Evolutionary conservation across 2,797 vertebrate genomes (phyloP).

Genomic region (Acrossocheilus wenchowensis): DNA sequence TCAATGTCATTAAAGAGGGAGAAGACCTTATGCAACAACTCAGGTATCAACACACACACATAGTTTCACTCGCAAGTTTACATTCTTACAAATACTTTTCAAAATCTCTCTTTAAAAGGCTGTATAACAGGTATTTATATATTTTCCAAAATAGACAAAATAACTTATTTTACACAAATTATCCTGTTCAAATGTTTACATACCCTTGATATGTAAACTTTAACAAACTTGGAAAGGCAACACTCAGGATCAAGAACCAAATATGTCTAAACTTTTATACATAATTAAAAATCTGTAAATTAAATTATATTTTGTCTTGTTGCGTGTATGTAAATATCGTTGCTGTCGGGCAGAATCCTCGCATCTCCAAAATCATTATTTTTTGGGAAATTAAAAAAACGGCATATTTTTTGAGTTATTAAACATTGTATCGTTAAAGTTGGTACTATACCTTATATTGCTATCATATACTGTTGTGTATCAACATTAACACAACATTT

Average conservation of each 20-base stretch:
- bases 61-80: background rate
- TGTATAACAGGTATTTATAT: background rate
- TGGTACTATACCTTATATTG: too few relatives aligned
- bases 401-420: too few relatives aligned
- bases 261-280: background rate
- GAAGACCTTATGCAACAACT: conserved; percentile 98
- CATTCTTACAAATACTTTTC: background rate
- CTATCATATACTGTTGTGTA: too few relatives aligned
- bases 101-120: background rate
- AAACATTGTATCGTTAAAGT: too few relatives aligned
- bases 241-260: background rate
- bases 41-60: conserved; percentile 77
- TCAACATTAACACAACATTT: too few relatives aligned
- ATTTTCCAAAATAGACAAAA: background rate
- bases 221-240: background rate
- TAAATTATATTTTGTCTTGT: background rate
- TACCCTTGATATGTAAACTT: background rate
- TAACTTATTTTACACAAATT: background rate
- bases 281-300: background rate
- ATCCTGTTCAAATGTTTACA: conserved; percentile 7
- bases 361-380: too few relatives aligned
- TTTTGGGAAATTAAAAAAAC: too few relatives aligned
- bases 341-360: too few relatives aligned
- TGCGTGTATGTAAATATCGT: background rate
- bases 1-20: conserved; percentile 98